These are phyloP conservation scores for Vanessa atalanta DNA, from an alignment of 1,140 invertebrate species.

Conservation along the genomic window DNA sequence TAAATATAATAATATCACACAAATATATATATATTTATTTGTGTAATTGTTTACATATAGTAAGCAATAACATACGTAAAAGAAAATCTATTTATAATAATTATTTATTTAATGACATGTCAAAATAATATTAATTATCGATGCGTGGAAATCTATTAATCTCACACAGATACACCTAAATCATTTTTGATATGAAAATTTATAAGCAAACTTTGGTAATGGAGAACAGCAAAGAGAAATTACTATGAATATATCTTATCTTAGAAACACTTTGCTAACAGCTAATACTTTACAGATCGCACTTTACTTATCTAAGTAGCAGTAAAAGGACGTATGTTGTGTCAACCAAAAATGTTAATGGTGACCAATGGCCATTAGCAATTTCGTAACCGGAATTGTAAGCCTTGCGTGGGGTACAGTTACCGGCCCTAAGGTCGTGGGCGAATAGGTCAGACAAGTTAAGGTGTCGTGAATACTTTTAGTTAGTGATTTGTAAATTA, in stretches of 20 bases:
- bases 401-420: conserved; percentile 27
- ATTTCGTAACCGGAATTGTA: conserved; percentile 36
- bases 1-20: no score
- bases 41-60: no score
- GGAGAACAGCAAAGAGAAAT: neutral
- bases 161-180: no score
- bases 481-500: conserved; percentile 36
- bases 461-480: conserved; percentile 26
- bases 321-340: conserved; percentile 21
- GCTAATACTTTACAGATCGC: conserved; percentile 1
- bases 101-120: no score
- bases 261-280: conserved; percentile 1
- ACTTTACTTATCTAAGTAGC: conserved; percentile 12
- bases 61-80: no score
- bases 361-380: conserved; percentile 11
- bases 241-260: neutral
- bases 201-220: neutral
- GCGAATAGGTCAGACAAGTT: conserved; percentile 36
- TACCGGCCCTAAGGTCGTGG: conserved; percentile 29
- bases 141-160: no score
- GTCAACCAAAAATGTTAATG: conserved; percentile 28
- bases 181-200: neutral
- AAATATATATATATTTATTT: no score
- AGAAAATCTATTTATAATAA: no score
- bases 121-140: no score